Evolutionary conservation across 2,888 invertebrate species (phyloP).

Genomic region (Prionchulus punctatus): DNA sequence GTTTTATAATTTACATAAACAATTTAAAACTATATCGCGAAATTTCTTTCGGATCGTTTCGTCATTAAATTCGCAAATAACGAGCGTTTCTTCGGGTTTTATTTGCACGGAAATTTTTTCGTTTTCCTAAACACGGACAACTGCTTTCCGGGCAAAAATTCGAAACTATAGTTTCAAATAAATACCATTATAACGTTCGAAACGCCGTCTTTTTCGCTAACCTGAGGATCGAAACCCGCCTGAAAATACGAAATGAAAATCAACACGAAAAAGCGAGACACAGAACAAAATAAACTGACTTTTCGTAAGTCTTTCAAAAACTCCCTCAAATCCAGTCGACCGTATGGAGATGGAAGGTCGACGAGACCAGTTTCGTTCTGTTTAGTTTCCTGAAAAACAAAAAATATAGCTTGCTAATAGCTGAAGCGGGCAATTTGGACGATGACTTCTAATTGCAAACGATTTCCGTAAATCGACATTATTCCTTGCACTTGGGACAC

Average conservation of each 20-base stretch:
- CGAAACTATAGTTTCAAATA: too few species aligned
- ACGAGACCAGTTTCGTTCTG: background rate
- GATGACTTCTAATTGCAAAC: background rate
- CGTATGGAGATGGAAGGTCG: background rate
- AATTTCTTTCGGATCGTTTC: background rate
- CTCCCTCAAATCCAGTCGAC: background rate
- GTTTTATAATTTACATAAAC: background rate
- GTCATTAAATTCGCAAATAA: background rate
- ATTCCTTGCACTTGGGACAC: background rate
- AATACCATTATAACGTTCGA: too few species aligned
- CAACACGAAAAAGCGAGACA: background rate
- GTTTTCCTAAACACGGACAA: too few species aligned
- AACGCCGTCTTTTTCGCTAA: background rate
- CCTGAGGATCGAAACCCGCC: background rate
- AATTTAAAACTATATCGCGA: background rate
- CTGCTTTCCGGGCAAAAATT: too few species aligned
- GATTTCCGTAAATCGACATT: background rate
- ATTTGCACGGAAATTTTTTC: too few species aligned
- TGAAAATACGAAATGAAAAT: background rate
- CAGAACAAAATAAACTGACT: background rate
- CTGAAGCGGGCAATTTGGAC: background rate
- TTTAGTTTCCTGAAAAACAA: background rate
- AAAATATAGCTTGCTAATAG: background rate
- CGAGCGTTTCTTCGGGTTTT: too few species aligned
- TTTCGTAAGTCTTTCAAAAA: background rate